A percentile compares a stretch with the other conserved stretches of the same genome.
Evolutionary conservation across 2,113 vertebrate genomes (phyloP).

Genomic region (Stegastes partitus): DNA sequence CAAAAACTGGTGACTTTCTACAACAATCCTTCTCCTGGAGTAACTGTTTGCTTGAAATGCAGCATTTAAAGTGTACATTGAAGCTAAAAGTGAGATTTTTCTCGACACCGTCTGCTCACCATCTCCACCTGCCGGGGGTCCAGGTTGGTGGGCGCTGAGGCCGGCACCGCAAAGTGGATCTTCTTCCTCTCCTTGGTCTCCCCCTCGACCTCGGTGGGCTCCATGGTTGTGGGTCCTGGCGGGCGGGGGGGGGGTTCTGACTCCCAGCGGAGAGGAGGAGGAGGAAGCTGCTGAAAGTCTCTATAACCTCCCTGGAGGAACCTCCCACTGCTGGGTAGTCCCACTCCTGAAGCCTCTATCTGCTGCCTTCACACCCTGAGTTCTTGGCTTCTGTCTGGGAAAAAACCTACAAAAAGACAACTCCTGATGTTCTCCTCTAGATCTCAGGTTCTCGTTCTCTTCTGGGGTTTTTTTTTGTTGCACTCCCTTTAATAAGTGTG

Average conservation of each 20-base stretch:
- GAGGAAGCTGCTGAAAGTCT: slow-evolving; percentile 30
- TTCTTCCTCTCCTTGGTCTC: slow-evolving; percentile 93
- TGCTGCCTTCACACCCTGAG: slow-evolving; percentile 27
- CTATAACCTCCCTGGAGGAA: slow-evolving; percentile 56
- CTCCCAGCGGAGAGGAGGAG: slow-evolving; percentile 55
- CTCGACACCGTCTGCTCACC: slow-evolving; percentile 82
- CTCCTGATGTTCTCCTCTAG: slow-evolving; percentile 9
- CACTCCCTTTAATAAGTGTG: slow-evolving; percentile 66
- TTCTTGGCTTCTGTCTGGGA: slow-evolving; percentile 2
- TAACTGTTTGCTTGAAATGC: neutral
- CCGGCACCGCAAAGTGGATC: slow-evolving; percentile 93
- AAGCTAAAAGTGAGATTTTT: too few relatives aligned
- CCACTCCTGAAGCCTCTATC: slow-evolving; percentile 48
- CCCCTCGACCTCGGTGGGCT: slow-evolving; percentile 77
- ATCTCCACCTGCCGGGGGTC: slow-evolving; percentile 96
- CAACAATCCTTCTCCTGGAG: neutral
- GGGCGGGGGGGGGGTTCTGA: slow-evolving; percentile 54
- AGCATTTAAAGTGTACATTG: neutral
- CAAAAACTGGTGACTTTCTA: neutral
- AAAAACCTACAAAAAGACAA: slow-evolving; percentile 6
- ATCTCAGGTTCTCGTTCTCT: slow-evolving; percentile 16
- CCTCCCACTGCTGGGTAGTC: slow-evolving; percentile 57
- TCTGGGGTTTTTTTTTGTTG: neutral
- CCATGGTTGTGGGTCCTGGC: slow-evolving; percentile 77
- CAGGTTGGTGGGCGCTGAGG: slow-evolving; percentile 89